Conservation (phyloP, 1,140 invertebrate species). For the Drosophila melanogaster region Release_6_plus_ISO1_MT NT_033779.5:1653001-1653500, state of each 20-base stretch:
- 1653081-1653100: slow-evolving; percentile 28
- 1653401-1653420: slow-evolving; percentile 45
- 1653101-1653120: slow-evolving; percentile 58
- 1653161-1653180: slow-evolving; percentile 70
- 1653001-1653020: slow-evolving; percentile 73
- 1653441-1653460: slow-evolving; percentile 73
- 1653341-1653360: slow-evolving; percentile 74
- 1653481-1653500: slow-evolving; percentile 72
- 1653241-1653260: slow-evolving; percentile 45
- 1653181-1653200: slow-evolving; percentile 29
- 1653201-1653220: slow-evolving; percentile 39
- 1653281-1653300: slow-evolving; percentile 84
- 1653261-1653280: slow-evolving; percentile 66
- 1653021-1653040: slow-evolving; percentile 41
- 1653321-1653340: slow-evolving; percentile 84
- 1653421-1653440: slow-evolving; percentile 46
- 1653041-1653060: slow-evolving; percentile 50
- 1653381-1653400: slow-evolving; percentile 45
- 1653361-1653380: slow-evolving; percentile 48
- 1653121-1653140: slow-evolving; percentile 56
- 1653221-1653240: slow-evolving; percentile 53
- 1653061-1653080: slow-evolving; percentile 57
- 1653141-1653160: slow-evolving; percentile 41
- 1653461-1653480: slow-evolving; percentile 84
- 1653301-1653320: slow-evolving; percentile 84